These are phyloP conservation scores for Drosophila neonasuta DNA, from an alignment of 2,888 invertebrate genomes.

Conservation along the genomic window DNA sequence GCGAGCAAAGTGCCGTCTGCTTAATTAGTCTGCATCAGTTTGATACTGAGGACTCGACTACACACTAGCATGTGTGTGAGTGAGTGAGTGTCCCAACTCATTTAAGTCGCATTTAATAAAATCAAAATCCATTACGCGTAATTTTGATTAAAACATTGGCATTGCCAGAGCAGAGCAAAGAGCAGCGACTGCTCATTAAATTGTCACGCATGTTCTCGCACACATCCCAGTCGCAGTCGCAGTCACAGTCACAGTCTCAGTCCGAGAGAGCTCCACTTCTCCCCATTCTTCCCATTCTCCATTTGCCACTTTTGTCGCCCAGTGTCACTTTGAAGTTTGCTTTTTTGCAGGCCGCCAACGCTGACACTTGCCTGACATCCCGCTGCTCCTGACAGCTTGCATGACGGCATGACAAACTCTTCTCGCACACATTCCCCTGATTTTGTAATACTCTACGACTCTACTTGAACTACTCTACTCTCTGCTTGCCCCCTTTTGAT, in stretches of 20 bases:
- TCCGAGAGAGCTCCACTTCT: slow-evolving; percentile 36
- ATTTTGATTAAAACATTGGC: slow-evolving; percentile 77
- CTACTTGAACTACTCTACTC: not conserved
- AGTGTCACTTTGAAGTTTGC: slow-evolving; percentile 65
- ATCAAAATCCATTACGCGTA: slow-evolving; percentile 75
- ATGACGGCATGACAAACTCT: slow-evolving; percentile 66
- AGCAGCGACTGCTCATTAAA: slow-evolving; percentile 78
- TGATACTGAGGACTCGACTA: slow-evolving; percentile 10
- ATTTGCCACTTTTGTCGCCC: not conserved
- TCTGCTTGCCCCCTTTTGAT: slow-evolving; percentile 43
- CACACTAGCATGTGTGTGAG: not conserved
- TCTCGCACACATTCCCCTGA: slow-evolving; percentile 46
- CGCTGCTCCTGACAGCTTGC: slow-evolving; percentile 68
- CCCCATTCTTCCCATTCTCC: not conserved
- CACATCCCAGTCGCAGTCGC: slow-evolving; percentile 7
- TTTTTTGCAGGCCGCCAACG: slow-evolving; percentile 58
- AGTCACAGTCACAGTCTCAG: slow-evolving; percentile 11
- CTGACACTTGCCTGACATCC: slow-evolving; percentile 72
- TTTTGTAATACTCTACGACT: slow-evolving; percentile 25
- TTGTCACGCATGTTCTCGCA: slow-evolving; percentile 79
- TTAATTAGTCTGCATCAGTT: slow-evolving; percentile 71
- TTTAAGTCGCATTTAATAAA: slow-evolving; percentile 78
- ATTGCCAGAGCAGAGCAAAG: slow-evolving; percentile 24
- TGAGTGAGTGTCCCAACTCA: slow-evolving; percentile 59
- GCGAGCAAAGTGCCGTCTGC: slow-evolving; percentile 76